Percentiles rank a stretch among this genome's conserved stretches.
These are phyloP conservation scores for Muraenolepis orangiensis DNA, from an alignment of 2,797 vertebrate genomes.

Conservation along the genomic window DNA sequence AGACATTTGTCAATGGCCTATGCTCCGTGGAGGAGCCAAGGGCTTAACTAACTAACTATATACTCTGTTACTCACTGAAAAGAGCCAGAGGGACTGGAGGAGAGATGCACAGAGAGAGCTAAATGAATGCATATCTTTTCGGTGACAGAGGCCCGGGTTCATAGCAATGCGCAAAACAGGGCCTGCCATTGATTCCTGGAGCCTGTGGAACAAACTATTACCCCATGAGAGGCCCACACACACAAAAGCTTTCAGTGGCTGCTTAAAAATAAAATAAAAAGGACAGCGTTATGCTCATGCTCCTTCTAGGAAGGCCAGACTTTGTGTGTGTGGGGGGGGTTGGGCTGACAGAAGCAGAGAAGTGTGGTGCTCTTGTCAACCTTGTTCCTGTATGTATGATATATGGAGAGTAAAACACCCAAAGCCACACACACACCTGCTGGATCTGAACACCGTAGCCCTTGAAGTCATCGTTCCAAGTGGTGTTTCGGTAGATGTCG, in stretches of 20 bases:
- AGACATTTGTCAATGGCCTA: too few species aligned
- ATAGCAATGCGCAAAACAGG: constrained; percentile 44
- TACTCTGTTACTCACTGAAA: constrained; percentile 21
- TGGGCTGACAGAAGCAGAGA: too few species aligned
- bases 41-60: too few species aligned
- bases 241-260: constrained; percentile 56
- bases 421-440: constrained; percentile 79
- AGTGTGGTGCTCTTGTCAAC: background rate
- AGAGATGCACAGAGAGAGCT: constrained; percentile 21
- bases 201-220: constrained; percentile 60
- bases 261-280: constrained; percentile 22
- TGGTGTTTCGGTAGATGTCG: constrained; percentile 96
- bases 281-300: constrained; percentile 21
- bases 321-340: background rate
- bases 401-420: background rate
- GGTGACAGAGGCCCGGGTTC: constrained; percentile 39
- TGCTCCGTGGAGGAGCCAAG: too few species aligned
- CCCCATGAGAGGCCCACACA: constrained; percentile 31
- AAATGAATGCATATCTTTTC: constrained; percentile 57
- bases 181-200: constrained; percentile 54
- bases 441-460: constrained; percentile 97
- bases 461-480: constrained; percentile 84
- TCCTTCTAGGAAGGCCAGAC: constrained; percentile 26
- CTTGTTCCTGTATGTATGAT: background rate
- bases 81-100: constrained; percentile 24